Evolutionary conservation across 2,888 invertebrate genomes (phyloP).

Genomic region (Drosophila seclusa): DNA sequence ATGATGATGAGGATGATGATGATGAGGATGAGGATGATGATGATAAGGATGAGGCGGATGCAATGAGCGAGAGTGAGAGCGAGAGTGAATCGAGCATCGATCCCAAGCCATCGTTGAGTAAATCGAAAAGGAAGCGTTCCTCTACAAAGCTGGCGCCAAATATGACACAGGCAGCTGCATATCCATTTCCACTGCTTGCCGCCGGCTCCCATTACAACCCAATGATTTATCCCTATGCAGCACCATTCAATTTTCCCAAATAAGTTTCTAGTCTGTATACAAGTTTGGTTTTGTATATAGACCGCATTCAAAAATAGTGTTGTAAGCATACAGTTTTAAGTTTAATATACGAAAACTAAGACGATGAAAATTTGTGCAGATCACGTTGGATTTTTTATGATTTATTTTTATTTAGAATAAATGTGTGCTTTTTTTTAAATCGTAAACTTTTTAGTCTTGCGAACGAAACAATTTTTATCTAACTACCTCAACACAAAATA

Average conservation of each 20-base stretch:
- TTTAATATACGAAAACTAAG: neutral
- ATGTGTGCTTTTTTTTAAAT: neutral
- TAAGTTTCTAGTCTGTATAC: conserved; percentile 23
- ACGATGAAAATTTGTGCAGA: conserved; percentile 11
- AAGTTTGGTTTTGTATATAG: conserved; percentile 30
- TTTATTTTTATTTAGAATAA: neutral
- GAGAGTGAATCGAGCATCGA: conserved; percentile 60
- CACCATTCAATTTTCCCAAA: conserved; percentile 65
- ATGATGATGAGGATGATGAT: conserved; percentile 54
- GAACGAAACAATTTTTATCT: too few relatives aligned
- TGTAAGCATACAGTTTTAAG: conserved; percentile 1
- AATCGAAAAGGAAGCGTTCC: conserved; percentile 64
- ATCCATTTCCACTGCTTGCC: conserved; percentile 64
- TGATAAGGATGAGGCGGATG: conserved; percentile 30
- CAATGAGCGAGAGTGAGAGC: conserved; percentile 37
- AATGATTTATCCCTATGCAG: conserved; percentile 65
- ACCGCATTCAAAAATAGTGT: neutral
- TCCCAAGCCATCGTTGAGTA: conserved; percentile 21
- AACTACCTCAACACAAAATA: too few relatives aligned
- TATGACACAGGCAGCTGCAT: conserved; percentile 46
- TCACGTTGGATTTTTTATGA: neutral
- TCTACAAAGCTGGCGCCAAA: conserved; percentile 42
- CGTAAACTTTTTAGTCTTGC: neutral
- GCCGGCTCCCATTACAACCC: conserved; percentile 63
- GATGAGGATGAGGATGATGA: conserved; percentile 37